Conservation (phyloP, 2,888 invertebrate species). For the Polia nebulosa region DNA sequence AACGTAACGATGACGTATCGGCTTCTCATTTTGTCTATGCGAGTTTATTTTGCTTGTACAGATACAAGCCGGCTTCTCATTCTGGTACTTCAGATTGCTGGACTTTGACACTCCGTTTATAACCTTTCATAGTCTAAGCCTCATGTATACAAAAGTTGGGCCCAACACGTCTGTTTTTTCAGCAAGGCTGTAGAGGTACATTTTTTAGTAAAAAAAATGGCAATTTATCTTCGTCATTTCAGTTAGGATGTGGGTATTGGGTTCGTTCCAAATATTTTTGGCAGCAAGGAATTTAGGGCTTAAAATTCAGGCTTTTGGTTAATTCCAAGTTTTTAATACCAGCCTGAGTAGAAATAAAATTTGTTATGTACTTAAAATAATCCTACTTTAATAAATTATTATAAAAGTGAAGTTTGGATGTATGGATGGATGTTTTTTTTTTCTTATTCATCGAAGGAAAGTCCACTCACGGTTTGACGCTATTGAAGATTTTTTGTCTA, state of each 20-base stretch:
- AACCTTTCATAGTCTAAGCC: neutral
- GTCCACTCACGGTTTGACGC: too few species aligned
- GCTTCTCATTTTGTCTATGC: too few species aligned
- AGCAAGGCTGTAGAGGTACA: neutral
- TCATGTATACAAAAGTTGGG: neutral
- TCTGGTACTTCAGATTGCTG: too few species aligned
- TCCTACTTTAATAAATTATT: too few species aligned
- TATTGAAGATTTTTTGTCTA: too few species aligned
- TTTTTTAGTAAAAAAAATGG: conserved; percentile 10
- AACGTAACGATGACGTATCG: too few species aligned
- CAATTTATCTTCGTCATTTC: conserved; percentile 36
- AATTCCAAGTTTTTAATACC: neutral
- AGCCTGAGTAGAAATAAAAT: neutral
- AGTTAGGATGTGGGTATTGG: conserved; percentile 21
- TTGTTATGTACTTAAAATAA: neutral
- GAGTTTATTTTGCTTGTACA: too few species aligned
- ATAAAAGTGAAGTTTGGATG: too few species aligned
- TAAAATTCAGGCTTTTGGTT: conserved; percentile 8
- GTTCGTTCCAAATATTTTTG: conserved; percentile 27
- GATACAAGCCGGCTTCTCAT: too few species aligned
- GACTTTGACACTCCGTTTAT: too few species aligned
- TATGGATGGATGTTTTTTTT: too few species aligned
- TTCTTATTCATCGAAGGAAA: too few species aligned
- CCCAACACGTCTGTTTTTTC: neutral
- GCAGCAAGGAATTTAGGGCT: conserved; percentile 21